Evolutionary conservation across 2,888 invertebrate genomes (phyloP), one percentile per base, ranked within the genome.

Genomic region (Caenorhabditis sp.): DNA sequence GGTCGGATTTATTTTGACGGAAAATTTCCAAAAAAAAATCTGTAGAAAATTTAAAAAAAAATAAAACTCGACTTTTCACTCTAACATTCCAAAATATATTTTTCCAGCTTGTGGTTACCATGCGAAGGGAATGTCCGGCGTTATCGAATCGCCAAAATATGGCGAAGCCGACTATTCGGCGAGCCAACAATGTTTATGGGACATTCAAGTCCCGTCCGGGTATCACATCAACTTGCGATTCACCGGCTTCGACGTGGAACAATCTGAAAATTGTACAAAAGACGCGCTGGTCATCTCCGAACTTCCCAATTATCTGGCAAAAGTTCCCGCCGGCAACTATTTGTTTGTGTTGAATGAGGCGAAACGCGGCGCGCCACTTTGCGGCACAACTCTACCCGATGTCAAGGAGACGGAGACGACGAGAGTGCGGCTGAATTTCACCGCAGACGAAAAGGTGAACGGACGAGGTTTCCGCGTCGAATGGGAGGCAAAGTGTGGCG

Each of bases 401-500:
- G 8, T 8, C 21, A 53, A 24, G 21, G 24, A 53, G 53, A 53
- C 79, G 0, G 83, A 86, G 54, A 77, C 81, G 14, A 86, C 82
- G 58, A 68, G 84, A 36, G 58, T 77, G 27, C 73, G 84, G 23
- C 23, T 86, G 21, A 85, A 86, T 73, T 86, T 86, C 76, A 83
- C 86, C 8, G 73, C 82, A 0, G 81, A 86, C 49, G 69, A 73
- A 1, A 61, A 24, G 31, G 74, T 75, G 5, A 76, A 74, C 3
- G 85, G 75, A 12, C 77, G 74, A 62, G 86, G 86, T 58, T 86
- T 87, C 75, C 54, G 77, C 59, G 51, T 79, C 8, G 70, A 78
- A 14, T 86, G 86, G 85, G 62, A 70, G 49, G 86, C 86, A 1
- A 79, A 65, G 50, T 86, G 86, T 37, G 85, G 86, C 37, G 72